Conservation (phyloP, 2,888 invertebrate genomes). For the Acheta domesticus region DNA sequence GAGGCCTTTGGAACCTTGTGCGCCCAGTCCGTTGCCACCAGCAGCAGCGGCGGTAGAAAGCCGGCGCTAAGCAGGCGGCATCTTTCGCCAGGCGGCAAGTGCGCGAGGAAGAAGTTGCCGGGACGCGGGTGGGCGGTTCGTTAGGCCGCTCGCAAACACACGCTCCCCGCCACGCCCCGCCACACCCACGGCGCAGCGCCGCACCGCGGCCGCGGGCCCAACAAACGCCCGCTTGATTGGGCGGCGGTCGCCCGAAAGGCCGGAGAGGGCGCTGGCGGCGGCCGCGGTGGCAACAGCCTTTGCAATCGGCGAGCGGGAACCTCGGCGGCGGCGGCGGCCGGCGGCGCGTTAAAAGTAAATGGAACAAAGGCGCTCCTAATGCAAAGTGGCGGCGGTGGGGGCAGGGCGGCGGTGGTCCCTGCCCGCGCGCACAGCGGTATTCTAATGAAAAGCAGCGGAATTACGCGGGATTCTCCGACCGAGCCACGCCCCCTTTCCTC, state of each 20-base stretch:
- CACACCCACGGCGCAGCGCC: neutral
- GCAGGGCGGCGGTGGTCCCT: neutral
- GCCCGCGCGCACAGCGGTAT: neutral
- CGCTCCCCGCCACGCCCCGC: too few relatives aligned
- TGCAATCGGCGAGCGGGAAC: neutral
- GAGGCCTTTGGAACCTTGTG: too few relatives aligned
- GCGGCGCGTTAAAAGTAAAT: neutral
- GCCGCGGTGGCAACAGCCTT: neutral
- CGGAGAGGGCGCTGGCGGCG: neutral
- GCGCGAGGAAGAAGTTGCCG: neutral
- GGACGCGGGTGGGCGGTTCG: neutral
- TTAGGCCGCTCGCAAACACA: neutral
- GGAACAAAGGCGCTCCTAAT: neutral
- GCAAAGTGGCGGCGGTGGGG: neutral
- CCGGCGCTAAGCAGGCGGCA: too few relatives aligned
- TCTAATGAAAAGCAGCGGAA: slow-evolving; percentile 7
- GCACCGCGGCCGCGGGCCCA: neutral
- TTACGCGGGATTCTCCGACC: slow-evolving; percentile 1
- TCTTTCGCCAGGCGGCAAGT: neutral
- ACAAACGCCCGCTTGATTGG: neutral
- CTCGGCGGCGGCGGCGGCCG: neutral
- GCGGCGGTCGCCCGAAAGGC: neutral
- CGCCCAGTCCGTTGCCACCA: too few relatives aligned
- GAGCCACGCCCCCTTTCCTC: neutral
- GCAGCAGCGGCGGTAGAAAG: too few relatives aligned